Evolutionary conservation across 2,888 invertebrate genomes (phyloP), one percentile per base, ranked within the genome.

Genomic region (Eupithecia inturbata): DNA sequence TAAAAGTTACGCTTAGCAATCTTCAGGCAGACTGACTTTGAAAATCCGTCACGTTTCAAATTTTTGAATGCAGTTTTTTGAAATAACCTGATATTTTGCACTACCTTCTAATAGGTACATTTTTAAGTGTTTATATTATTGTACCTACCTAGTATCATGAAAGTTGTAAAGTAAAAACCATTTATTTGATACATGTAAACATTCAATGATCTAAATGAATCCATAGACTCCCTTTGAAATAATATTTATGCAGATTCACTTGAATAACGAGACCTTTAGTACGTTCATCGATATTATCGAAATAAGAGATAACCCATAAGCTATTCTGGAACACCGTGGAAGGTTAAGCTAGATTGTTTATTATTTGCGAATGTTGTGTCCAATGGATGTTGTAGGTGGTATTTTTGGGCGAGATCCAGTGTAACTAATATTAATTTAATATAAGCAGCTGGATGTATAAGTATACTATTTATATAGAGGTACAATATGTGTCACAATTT

Each of bases 21-120:
- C 45, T 64, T 64, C 62, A 62, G 70, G 70, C 72, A 75, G 75
- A 76, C 75, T 73, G 75, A 73, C 70, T 16, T 66, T 57, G 5
- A 64, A 49, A 71, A 64, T 74, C 68, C 68, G 71, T 68, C 74
- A 71, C 33, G 33, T 68, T 71, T 71, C 33, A 28, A 53, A 33
- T 57, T 45, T 53, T 41, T 31, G 33, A 41, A 33, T 33, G 22
- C 33, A 67, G 49, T 49, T 67, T 53, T 22, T 22, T n/a, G 0
- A 22, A 12, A 7, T 7, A 49, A n/a, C 7, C n/a, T n/a, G 6
- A 49, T 6, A n/a, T 19, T 14, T n/a, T 49, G 14, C 16, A 5
- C 16, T n/a, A 49, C 19, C 49, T 49, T 49, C n/a, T 49, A 49
- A 7, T 5, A n/a, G 49, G n/a, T 49, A 49, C 7, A n/a, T n/a